Base-by-base conservation (phyloP, 1,140 invertebrate species). In the Lordiphosa stackelbergi region DNA sequence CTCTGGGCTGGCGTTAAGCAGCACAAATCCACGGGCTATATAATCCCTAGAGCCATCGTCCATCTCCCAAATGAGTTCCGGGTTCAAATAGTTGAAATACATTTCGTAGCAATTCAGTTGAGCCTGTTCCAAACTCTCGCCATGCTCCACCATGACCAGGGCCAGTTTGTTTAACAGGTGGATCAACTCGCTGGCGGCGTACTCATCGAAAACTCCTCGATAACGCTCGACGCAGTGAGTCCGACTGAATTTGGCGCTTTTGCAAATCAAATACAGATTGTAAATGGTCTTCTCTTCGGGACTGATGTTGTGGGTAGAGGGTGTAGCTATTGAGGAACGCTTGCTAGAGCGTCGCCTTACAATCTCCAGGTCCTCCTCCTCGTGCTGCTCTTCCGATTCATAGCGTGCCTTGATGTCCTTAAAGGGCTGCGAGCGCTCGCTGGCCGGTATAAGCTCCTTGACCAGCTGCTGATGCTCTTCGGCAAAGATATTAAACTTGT, bases 21-120 rank as follows among this genome's bases (percentile, higher is more conserved):
- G 41, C 0, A 84, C 64, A 52, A 87, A 86, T 1, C 86, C 86
- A 9, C 64, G 57, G 2, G 83, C 69, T 49, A 87, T 87, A 38
- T 79, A 85, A 19, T 87, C 86, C 6, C 77, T 49, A 5, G 81
- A 81, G 19, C 43, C 56, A 49, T 88, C 85, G 22, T 88, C 86
- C 60, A 88, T 74, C 47, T 88, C 86, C 79, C 85, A 87, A 13
- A 88, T 87, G 0, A 88, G 64, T 45, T 88, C 86, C 1, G 84
- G 73, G 56, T 87, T 86, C 22, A 88, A 49, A 73, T 88, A 88
- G 48, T 88, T 73, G 9, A 88, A 88, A 46, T 88, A 88, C 86
- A 88, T 87, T 16, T 88, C 86, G 11, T 75, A 86, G 47, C 86
- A 88, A 34, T 86, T 71, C 22, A 72, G 66, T 13, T 74, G 61